Base-by-base conservation (phyloP, 2,888 invertebrate genomes). In the Lepas anatifera region DNA sequence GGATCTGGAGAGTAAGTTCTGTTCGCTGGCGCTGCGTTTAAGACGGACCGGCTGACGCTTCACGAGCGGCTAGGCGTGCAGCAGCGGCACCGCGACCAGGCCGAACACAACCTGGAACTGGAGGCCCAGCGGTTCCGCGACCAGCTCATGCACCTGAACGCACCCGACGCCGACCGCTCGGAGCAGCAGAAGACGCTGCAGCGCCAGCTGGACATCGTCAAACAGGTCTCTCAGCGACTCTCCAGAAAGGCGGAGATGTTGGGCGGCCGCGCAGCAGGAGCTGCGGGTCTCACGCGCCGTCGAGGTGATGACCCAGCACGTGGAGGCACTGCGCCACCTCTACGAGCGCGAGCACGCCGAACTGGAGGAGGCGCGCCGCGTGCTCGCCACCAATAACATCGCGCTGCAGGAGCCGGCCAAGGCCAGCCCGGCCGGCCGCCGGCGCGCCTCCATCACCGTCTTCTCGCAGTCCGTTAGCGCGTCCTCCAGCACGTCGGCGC, bases 231-330 rank as follows among this genome's bases (percentile, higher is more conserved):
- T 2, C 68, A 50, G 39, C 52, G 58, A 25, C 35, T 50, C n/a
- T 68, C 50, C 13, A 35, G 48, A 18, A 39, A 27, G 7, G 35
- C 46, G 7, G 32, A 46, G 46, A 75, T 77, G 71, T 84, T 80
- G 75, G 85, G 85, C 35, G n/a, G 84, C 85, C 22, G 84, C 85
- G 10, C 84, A 85, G 74, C 82, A 85, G 77, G 86, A 86, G 76
- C 81, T 82, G 71, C 77, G 85, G 50, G 79, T 85, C 70, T 82
- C 83, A 37, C 80, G 83, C 73, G 84, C 85, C 2, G 83, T 85
- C 41, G 83, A 84, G 72, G 79, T 85, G 63, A 84, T 86, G 82
- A 79, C 85, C 29, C 79, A 80, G 70, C 83, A 85, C 76, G 84
- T 85, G n/a, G 84, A 85, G 74, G 82, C 82, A 73, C 78, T 85